Evolutionary conservation across 1,140 invertebrate genomes (phyloP).

Genomic region (Hylaeus anthracinus): DNA sequence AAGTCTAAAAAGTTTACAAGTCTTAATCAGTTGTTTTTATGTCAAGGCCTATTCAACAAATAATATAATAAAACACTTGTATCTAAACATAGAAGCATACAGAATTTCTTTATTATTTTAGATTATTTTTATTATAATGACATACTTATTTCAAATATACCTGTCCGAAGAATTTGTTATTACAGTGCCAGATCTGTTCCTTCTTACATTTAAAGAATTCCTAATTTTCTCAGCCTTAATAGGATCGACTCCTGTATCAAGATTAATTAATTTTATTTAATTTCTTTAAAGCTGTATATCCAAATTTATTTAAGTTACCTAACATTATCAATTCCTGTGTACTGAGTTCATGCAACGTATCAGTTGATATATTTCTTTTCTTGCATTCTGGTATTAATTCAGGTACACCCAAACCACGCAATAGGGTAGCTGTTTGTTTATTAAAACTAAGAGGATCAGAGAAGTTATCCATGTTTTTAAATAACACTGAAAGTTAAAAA

Average conservation of each 20-base stretch:
- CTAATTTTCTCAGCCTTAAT: constrained; percentile 22
- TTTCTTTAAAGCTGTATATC: no score
- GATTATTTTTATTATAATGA: no score
- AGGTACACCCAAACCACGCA: constrained; percentile 35
- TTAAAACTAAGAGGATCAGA: constrained; percentile 35
- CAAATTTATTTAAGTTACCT: constrained; percentile 24
- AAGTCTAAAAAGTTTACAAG: not conserved
- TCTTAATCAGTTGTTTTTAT: not conserved
- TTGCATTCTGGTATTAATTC: constrained; percentile 45
- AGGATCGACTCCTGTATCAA: not conserved
- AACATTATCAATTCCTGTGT: constrained; percentile 35
- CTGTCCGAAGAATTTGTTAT: constrained; percentile 8
- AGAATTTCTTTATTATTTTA: not conserved
- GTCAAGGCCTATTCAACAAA: not conserved
- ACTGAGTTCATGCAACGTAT: constrained; percentile 33
- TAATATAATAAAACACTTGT: no score
- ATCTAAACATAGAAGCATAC: not conserved
- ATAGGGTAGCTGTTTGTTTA: constrained; percentile 35
- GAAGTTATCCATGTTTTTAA: constrained; percentile 2
- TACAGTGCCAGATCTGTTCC: not conserved
- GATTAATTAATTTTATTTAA: not conserved
- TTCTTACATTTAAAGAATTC: constrained; percentile 7
- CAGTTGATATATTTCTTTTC: constrained; percentile 46
- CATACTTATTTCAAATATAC: not conserved
- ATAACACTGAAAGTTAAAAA: not conserved